phyloP scores from a whole-genome alignment of 2,113 vertebrate genomes.

The Solea senegalensis region DNA sequence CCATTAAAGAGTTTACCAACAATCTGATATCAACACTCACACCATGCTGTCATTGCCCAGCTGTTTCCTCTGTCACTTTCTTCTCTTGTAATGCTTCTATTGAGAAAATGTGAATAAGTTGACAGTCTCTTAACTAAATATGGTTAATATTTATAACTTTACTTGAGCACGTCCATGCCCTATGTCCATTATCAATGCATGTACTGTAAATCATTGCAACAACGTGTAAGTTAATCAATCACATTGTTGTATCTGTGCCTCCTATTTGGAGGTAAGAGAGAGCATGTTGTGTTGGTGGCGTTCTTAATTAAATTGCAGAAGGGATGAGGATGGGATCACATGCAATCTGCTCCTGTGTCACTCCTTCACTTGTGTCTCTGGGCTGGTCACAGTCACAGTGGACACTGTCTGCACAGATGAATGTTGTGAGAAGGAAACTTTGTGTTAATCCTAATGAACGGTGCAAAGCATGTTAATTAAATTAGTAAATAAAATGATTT shows the following conservation, averaged over 20 bases:
- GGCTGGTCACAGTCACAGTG: conserved; percentile 35
- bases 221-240: no score
- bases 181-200: no score
- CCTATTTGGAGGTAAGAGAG: neutral
- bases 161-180: no score
- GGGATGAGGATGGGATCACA: conserved; percentile 49
- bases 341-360: conserved; percentile 45
- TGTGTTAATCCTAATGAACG: conserved; percentile 35
- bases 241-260: neutral
- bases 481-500: conserved; percentile 47
- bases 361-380: conserved; percentile 27
- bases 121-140: no score
- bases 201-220: no score
- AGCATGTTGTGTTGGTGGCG: conserved; percentile 23
- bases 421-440: conserved; percentile 15
- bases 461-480: conserved; percentile 24
- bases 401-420: conserved; percentile 33
- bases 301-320: conserved; percentile 49
- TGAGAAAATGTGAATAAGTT: no score
- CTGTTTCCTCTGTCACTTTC: no score
- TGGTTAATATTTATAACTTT: no score
- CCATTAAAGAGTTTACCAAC: no score
- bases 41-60: no score
- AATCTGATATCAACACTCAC: no score
- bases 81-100: no score